Evolutionary conservation across 2,797 vertebrate genomes (phyloP).

Genomic region (Pangasius larnaudii): DNA sequence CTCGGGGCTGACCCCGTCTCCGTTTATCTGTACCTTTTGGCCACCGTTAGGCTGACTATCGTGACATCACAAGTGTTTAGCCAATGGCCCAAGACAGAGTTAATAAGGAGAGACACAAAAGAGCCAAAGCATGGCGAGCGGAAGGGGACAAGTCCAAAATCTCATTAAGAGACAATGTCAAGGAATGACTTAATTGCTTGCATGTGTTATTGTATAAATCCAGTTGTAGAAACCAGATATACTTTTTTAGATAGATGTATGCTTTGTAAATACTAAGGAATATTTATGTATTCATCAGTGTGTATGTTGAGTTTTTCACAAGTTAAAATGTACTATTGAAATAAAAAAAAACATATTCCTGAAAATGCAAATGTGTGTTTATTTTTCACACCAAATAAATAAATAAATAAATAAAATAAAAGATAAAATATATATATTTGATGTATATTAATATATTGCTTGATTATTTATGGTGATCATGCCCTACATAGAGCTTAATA

Average conservation of each 20-base stretch:
- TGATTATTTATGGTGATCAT: background rate
- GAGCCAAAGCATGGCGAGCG: slow-evolving; percentile 30
- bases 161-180: slow-evolving; percentile 41
- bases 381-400: background rate
- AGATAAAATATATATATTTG: background rate
- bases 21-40: slow-evolving; percentile 38
- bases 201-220: slow-evolving; percentile 26
- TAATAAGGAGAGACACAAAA: slow-evolving; percentile 24
- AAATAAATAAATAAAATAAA: no score
- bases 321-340: slow-evolving; percentile 47
- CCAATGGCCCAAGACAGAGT: slow-evolving; percentile 37
- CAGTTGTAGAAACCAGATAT: slow-evolving; percentile 37
- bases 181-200: slow-evolving; percentile 13
- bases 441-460: background rate
- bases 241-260: slow-evolving; percentile 42
- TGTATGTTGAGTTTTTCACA: slow-evolving; percentile 43
- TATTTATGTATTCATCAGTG: slow-evolving; percentile 65
- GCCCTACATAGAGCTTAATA: background rate
- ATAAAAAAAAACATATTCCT: slow-evolving; percentile 41
- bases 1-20: slow-evolving; percentile 25
- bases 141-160: slow-evolving; percentile 40
- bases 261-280: slow-evolving; percentile 68
- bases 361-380: background rate
- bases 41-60: slow-evolving; percentile 38
- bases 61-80: slow-evolving; percentile 34